These are phyloP conservation scores for Atta cephalotes DNA, from an alignment of 1,140 invertebrate species.

Conservation along the genomic window DNA sequence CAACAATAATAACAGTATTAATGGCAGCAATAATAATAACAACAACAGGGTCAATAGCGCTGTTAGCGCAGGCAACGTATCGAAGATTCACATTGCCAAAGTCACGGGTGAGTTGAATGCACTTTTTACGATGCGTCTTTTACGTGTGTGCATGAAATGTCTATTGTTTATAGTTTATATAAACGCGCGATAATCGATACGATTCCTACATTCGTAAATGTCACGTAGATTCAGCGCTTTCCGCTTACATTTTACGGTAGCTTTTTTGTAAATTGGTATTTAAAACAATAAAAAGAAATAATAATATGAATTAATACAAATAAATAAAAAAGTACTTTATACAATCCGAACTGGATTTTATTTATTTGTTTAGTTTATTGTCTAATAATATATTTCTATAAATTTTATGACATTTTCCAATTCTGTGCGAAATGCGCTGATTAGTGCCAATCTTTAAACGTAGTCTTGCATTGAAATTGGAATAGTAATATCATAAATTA, in stretches of 20 bases:
- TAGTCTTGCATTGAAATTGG: no score
- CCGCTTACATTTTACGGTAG: background rate
- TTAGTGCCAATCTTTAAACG: no score
- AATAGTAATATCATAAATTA: no score
- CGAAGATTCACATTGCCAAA: slow-evolving; percentile 79
- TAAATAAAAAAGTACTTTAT: no score
- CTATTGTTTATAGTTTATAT: background rate
- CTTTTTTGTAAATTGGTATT: background rate
- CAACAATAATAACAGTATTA: slow-evolving; percentile 68
- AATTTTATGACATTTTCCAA: no score
- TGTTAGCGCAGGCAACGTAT: slow-evolving; percentile 80
- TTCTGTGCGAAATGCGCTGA: no score
- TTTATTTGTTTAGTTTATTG: no score
- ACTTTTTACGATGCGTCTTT: background rate
- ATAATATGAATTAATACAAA: background rate
- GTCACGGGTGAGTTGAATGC: slow-evolving; percentile 76
- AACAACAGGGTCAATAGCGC: slow-evolving; percentile 79
- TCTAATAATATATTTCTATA: no score
- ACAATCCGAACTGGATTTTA: no score
- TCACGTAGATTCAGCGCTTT: background rate
- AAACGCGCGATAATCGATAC: background rate
- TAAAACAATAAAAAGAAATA: background rate
- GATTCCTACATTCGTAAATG: background rate
- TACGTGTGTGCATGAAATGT: background rate
- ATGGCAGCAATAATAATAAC: slow-evolving; percentile 71